These are phyloP conservation scores for Ischnus inquisitorius DNA, from an alignment of 2,888 invertebrate genomes.

Conservation along the genomic window DNA sequence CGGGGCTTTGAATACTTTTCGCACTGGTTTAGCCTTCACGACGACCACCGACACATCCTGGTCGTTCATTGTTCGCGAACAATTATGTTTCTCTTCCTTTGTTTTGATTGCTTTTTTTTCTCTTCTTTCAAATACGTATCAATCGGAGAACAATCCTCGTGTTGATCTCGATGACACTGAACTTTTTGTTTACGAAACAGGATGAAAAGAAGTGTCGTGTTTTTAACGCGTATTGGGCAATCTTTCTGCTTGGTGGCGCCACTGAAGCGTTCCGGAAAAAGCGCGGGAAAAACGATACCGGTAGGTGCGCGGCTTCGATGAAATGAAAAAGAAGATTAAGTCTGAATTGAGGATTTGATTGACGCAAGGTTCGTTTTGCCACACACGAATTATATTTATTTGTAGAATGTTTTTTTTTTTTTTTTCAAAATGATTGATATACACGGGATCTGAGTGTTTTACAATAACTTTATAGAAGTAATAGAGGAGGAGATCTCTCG, in stretches of 20 bases:
- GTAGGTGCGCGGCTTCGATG: too few species aligned
- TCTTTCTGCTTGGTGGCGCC: background rate
- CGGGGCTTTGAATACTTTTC: constrained; percentile 92
- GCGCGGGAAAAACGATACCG: too few species aligned
- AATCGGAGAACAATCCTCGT: background rate
- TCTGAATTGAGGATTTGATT: background rate
- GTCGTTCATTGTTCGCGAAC: constrained; percentile 73
- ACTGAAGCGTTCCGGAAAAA: background rate
- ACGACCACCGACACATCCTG: constrained; percentile 87
- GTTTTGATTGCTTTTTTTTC: too few species aligned
- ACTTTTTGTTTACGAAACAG: background rate
- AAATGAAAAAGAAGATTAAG: too few species aligned
- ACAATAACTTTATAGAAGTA: constrained; percentile 59
- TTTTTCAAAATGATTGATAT: constrained; percentile 66
- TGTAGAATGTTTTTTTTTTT: constrained; percentile 51
- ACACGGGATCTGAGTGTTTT: constrained; percentile 58
- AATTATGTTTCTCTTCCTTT: background rate
- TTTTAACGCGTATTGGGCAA: too few species aligned
- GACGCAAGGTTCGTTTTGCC: constrained; percentile 51
- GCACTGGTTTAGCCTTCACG: constrained; percentile 92
- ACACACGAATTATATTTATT: constrained; percentile 68
- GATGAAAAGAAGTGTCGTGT: too few species aligned
- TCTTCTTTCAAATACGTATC: background rate
- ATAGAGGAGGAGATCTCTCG: constrained; percentile 35
- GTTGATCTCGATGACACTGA: background rate